Base-by-base conservation (phyloP, 2,888 invertebrate species). In the Andrena fulva region DNA sequence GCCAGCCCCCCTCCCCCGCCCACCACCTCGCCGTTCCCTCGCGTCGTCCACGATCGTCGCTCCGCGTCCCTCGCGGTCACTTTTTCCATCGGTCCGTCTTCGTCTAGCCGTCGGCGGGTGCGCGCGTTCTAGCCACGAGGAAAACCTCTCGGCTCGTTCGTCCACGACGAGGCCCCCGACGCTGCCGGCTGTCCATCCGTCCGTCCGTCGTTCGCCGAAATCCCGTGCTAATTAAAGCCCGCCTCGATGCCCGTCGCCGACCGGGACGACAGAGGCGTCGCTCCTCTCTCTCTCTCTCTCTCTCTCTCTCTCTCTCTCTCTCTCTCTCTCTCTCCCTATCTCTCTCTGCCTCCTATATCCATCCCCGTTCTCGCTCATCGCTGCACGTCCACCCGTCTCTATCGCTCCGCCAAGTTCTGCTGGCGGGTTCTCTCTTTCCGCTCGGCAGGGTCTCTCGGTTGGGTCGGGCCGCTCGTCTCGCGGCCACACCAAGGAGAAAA, bases 171-270 rank as follows among this genome's bases (percentile, higher is more conserved):
- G 85, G 81, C 82, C 63, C 42, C 82, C 72, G 72, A 71, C 76
- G 77, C 73, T 71, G 84, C 52, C 72, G 83, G 64, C 81, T 85
- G 85, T 77, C 69, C 90, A 87, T 87, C 50, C 74, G 83, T 66
- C 75, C 85, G 86, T 68, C 64, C 90, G 88, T 89, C 90, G 88
- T 89, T 89, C 89, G 86, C 87, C 90, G 88, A 91, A 90, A 92
- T 92, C 91, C 90, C 90, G 89, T 89, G 89, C 92, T 92, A 92
- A 92, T 92, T 92, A 92, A 91, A 92, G 90, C 90, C 89, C 87
- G 89, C 87, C 88, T 87, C 89, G 89, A 88, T 88, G 87, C 87
- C 89, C 87, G 91, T 88, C 89, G 88, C 86, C 90, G 89, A 86
- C 82, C 89, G 89, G 83, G 85, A 77, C 84, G 85, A 82, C 85